Evolutionary conservation across 2,113 vertebrate genomes (phyloP).

Genomic region (Charadrius vociferus): DNA sequence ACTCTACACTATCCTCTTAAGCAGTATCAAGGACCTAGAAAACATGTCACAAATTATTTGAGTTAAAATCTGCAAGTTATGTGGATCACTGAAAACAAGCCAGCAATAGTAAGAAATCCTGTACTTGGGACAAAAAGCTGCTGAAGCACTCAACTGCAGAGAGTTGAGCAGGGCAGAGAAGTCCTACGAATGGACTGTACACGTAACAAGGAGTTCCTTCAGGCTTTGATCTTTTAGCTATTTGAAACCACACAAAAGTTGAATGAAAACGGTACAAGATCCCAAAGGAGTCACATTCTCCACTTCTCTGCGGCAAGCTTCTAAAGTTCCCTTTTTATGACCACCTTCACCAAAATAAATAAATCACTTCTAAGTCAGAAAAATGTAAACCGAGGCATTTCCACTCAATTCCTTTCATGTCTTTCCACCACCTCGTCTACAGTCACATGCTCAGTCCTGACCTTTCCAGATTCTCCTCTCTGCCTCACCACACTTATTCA

Average conservation of each 20-base stretch:
- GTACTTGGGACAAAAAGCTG: neutral
- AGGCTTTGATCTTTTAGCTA: conserved; percentile 54
- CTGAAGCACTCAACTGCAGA: neutral
- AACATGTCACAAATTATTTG: neutral
- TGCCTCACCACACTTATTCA: conserved; percentile 68
- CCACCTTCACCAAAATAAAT: conserved; percentile 55
- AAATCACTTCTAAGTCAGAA: conserved; percentile 12
- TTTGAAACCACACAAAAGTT: conserved; percentile 44
- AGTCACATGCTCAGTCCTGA: conserved; percentile 68
- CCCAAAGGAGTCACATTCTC: conserved; percentile 46
- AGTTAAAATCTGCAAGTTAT: conserved; percentile 13
- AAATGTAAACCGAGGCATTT: conserved; percentile 48
- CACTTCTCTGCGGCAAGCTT: neutral
- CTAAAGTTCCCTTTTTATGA: conserved; percentile 28
- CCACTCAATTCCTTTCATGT: conserved; percentile 63
- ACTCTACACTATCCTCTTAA: neutral
- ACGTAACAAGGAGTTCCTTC: neutral
- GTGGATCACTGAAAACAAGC: neutral
- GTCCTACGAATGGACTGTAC: neutral
- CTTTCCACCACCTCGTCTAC: conserved; percentile 20
- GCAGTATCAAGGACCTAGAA: neutral
- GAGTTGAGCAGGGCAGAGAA: neutral
- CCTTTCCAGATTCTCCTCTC: conserved; percentile 73
- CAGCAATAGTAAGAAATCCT: neutral
- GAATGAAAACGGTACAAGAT: conserved; percentile 43